Percentiles rank a stretch among this genome's conserved stretches.
These are phyloP conservation scores for Acanthococcus lagerstroemiae DNA, from an alignment of 2,888 invertebrate genomes.

Conservation along the genomic window DNA sequence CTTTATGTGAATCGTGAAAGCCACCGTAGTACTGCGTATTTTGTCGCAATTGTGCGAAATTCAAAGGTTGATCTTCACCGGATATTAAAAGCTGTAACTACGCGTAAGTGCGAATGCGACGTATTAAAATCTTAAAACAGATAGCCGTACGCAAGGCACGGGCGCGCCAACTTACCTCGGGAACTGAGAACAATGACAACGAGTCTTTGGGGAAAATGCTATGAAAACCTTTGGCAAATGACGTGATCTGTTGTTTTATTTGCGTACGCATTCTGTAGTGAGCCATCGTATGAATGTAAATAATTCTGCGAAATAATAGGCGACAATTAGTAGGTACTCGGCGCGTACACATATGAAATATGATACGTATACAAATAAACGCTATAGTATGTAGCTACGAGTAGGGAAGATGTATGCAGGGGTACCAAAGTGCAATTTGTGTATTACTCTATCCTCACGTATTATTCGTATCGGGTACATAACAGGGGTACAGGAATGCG, in stretches of 20 bases:
- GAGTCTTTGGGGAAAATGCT: constrained; percentile 92
- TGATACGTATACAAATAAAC: too few species aligned
- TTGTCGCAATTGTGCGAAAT: constrained; percentile 71
- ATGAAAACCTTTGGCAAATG: constrained; percentile 92
- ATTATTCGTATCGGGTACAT: too few species aligned
- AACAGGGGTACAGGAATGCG: too few species aligned
- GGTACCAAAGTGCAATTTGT: too few species aligned
- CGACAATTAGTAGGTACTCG: neutral
- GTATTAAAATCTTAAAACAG: neutral
- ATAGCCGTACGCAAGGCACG: neutral
- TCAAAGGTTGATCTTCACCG: constrained; percentile 88
- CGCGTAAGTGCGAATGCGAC: neutral
- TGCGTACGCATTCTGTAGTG: constrained; percentile 97
- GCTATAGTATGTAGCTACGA: too few species aligned
- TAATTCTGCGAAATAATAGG: constrained; percentile 55
- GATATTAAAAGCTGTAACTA: constrained; percentile 63
- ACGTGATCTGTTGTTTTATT: constrained; percentile 91
- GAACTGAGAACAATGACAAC: constrained; percentile 87
- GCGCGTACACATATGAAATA: neutral
- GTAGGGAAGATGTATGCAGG: too few species aligned
- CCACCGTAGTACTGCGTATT: constrained; percentile 99
- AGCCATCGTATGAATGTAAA: constrained; percentile 97
- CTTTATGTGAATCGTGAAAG: constrained; percentile 94
- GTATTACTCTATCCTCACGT: too few species aligned
- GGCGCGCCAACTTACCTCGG: constrained; percentile 55